A percentile compares a stretch with the other conserved stretches of the same genome.
These are phyloP conservation scores for Ovis canadensis DNA, from an alignment of 2,113 vertebrate species.

Conservation along the genomic window DNA sequence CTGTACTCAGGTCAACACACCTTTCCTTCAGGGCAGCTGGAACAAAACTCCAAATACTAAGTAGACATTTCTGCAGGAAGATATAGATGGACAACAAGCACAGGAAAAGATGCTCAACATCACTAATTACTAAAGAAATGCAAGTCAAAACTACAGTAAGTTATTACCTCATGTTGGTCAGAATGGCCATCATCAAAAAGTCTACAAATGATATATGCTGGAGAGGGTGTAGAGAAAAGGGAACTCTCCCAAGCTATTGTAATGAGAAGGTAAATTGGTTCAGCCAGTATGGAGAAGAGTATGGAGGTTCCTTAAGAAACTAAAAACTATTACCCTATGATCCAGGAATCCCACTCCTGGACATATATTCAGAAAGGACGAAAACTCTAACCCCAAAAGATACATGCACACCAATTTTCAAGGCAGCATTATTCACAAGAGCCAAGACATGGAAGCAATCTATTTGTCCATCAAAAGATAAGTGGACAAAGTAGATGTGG, in stretches of 20 bases:
- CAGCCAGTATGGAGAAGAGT: not conserved
- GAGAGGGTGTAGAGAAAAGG: not conserved
- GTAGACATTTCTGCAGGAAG: not conserved
- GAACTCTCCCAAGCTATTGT: not conserved
- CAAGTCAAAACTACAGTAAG: not conserved
- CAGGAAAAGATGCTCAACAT: not conserved
- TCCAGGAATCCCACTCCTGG: not conserved
- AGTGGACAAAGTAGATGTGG: not conserved
- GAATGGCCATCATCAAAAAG: not conserved
- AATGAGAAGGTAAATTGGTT: not conserved
- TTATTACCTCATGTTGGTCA: not conserved
- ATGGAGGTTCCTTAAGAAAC: not conserved
- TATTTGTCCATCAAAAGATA: not conserved
- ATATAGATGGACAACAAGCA: not conserved
- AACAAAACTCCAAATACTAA: not conserved
- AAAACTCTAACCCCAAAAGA: not conserved
- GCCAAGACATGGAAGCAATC: not conserved
- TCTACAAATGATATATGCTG: not conserved
- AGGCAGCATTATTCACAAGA: not conserved
- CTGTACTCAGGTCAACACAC: fast-evolving
- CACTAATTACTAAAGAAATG: not conserved
- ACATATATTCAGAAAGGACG: not conserved
- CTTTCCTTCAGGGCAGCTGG: not conserved
- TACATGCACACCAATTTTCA: not conserved
- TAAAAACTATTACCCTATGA: not conserved